Percentiles rank a stretch among this genome's conserved stretches.
phyloP scores from a whole-genome alignment of 2,888 invertebrate genomes.

The Anodontia alba region DNA sequence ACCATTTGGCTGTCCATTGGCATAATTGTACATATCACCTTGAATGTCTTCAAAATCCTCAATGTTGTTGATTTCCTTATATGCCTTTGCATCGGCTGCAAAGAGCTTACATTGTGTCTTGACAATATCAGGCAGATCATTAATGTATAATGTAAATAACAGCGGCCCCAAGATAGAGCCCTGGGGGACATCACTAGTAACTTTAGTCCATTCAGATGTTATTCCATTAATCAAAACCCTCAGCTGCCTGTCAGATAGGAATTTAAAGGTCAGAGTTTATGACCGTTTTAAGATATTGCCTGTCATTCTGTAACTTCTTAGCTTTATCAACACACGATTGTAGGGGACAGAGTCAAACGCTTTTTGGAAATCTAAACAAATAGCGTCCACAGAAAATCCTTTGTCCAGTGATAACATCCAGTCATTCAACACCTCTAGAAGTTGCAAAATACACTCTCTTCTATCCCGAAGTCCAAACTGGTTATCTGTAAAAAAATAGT shows the following conservation, averaged over 20 bases:
- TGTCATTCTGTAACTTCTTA: neutral
- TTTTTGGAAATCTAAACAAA: conserved; percentile 12
- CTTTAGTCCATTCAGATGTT: conserved; percentile 25
- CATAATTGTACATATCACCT: conserved; percentile 19
- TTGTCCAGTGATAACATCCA: neutral
- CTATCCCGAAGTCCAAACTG: conserved; percentile 14
- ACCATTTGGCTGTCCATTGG: conserved; percentile 25
- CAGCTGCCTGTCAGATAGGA: neutral
- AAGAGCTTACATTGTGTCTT: conserved; percentile 9
- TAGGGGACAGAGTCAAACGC: conserved; percentile 25
- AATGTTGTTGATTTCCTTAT: neutral
- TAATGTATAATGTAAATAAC: conserved; percentile 9
- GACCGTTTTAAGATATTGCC: conserved; percentile 22
- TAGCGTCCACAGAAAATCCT: neutral
- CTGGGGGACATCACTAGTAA: conserved; percentile 23
- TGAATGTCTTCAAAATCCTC: conserved; percentile 19
- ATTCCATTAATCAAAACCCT: conserved; percentile 6
- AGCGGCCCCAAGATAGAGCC: conserved; percentile 23
- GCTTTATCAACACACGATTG: conserved; percentile 3
- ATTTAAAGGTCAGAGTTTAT: no score
- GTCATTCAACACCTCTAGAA: conserved; percentile 17
- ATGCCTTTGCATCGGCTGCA: conserved; percentile 11
- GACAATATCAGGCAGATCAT: conserved; percentile 1
- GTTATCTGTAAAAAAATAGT: neutral
- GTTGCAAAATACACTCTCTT: conserved; percentile 14